Conservation (phyloP, 2,113 vertebrate genomes). For the Paramormyrops kingsleyae region DNA sequence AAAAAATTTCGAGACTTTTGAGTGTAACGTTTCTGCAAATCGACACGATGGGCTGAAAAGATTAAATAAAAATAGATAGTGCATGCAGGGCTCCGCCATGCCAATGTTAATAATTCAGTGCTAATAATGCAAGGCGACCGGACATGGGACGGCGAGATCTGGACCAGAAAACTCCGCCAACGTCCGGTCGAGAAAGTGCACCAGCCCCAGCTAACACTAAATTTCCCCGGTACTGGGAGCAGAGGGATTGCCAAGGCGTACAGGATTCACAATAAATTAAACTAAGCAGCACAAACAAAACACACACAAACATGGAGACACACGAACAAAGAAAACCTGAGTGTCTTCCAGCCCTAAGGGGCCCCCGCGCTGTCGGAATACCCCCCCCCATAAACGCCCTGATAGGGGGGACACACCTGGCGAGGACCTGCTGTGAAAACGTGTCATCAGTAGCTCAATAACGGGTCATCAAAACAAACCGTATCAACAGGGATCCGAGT, state of each 20-base stretch:
- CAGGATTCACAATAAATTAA: neutral
- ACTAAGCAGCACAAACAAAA: neutral
- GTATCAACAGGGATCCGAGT: neutral
- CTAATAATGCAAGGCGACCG: neutral
- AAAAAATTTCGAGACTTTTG: neutral
- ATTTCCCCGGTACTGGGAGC: neutral
- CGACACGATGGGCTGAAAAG: neutral
- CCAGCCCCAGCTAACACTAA: conserved; percentile 1
- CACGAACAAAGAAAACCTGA: neutral
- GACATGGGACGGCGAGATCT: neutral
- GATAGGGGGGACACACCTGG: neutral
- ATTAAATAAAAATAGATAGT: neutral
- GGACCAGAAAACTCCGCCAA: neutral
- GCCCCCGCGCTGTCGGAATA: neutral
- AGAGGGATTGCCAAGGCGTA: neutral
- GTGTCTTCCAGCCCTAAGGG: neutral
- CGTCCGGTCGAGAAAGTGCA: neutral
- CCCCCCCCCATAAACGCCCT: neutral
- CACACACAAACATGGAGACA: neutral
- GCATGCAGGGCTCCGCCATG: neutral
- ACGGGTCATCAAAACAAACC: neutral
- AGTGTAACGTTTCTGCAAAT: neutral
- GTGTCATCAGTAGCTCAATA: neutral
- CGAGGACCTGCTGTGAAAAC: neutral
- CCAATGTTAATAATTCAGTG: neutral